A percentile compares a stretch with the other conserved stretches of the same genome.
These are phyloP conservation scores for Aporophyla nigra DNA, from an alignment of 2,888 invertebrate species.

Conservation along the genomic window DNA sequence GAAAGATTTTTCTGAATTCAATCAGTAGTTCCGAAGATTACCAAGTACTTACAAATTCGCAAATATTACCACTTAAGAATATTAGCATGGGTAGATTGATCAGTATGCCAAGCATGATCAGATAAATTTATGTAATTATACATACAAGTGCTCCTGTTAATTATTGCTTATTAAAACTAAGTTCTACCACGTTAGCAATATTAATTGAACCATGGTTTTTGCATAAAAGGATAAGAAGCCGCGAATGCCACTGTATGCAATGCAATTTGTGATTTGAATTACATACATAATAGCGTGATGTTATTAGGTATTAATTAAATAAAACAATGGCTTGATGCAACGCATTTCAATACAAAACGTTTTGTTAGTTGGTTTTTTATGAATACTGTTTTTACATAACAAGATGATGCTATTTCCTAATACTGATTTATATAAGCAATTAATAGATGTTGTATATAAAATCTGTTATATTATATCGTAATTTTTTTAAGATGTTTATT, in stretches of 20 bases:
- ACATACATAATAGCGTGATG: constrained; percentile 46
- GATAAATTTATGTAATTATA: constrained; percentile 5
- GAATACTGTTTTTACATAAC: constrained; percentile 29
- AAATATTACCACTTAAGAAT: background rate
- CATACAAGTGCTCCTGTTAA: constrained; percentile 10
- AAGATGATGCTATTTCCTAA: constrained; percentile 10
- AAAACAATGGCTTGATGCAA: constrained; percentile 61
- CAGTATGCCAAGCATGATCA: constrained; percentile 10
- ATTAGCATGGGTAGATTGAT: background rate
- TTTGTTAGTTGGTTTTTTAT: constrained; percentile 56
- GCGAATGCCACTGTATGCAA: constrained; percentile 29
- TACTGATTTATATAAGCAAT: constrained; percentile 5
- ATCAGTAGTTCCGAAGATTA: background rate
- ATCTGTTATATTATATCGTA: too few relatives aligned
- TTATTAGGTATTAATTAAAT: constrained; percentile 56
- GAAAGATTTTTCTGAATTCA: background rate
- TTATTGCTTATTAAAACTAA: constrained; percentile 35
- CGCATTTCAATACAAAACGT: constrained; percentile 45
- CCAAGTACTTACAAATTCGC: background rate
- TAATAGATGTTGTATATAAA: background rate
- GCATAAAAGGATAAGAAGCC: constrained; percentile 28
- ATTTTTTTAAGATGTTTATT: too few relatives aligned
- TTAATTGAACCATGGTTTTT: constrained; percentile 51
- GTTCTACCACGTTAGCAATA: constrained; percentile 25
- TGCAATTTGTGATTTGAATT: constrained; percentile 47